Percentiles rank a stretch among this genome's conserved stretches.
Conservation (phyloP, 2,888 invertebrate genomes). For the Eupithecia exiguata region DNA sequence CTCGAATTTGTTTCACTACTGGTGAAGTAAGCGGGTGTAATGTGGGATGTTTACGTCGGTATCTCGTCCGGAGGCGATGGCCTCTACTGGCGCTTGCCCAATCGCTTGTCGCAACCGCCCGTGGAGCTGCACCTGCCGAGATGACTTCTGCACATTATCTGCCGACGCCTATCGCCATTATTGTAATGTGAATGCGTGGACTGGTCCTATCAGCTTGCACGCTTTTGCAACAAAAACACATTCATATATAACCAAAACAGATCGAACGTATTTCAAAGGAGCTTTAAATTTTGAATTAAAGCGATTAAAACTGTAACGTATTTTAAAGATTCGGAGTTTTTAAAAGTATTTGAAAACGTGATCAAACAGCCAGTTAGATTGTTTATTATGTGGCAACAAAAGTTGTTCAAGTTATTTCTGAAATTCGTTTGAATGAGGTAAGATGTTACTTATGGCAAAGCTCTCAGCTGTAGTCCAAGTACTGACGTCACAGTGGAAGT, state of each 20-base stretch:
- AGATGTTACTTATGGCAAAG: slow-evolving; percentile 60
- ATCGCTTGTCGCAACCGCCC: slow-evolving; percentile 78
- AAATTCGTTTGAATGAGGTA: slow-evolving; percentile 42
- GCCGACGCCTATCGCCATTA: slow-evolving; percentile 56
- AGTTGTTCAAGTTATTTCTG: not conserved
- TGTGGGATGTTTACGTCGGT: slow-evolving; percentile 78
- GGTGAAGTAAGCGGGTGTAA: slow-evolving; percentile 75
- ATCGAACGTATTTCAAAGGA: not conserved
- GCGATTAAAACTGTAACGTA: not conserved
- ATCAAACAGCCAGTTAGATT: not conserved
- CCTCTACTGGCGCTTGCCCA: slow-evolving; percentile 77
- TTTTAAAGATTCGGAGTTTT: not conserved
- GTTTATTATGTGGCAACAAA: not conserved
- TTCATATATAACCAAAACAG: not conserved
- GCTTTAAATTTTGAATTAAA: not conserved
- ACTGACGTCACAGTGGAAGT: slow-evolving; percentile 66
- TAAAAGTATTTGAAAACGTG: not conserved
- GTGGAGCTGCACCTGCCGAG: slow-evolving; percentile 77
- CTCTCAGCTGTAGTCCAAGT: slow-evolving; percentile 51
- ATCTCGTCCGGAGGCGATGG: slow-evolving; percentile 73
- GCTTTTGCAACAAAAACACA: slow-evolving; percentile 11
- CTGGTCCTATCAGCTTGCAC: slow-evolving; percentile 18
- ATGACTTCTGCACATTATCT: slow-evolving; percentile 71
- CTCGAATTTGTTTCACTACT: slow-evolving; percentile 71
- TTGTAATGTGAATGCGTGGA: slow-evolving; percentile 15